Base-by-base conservation (phyloP, 2,113 vertebrate genomes). In the Labeo rohita region DNA sequence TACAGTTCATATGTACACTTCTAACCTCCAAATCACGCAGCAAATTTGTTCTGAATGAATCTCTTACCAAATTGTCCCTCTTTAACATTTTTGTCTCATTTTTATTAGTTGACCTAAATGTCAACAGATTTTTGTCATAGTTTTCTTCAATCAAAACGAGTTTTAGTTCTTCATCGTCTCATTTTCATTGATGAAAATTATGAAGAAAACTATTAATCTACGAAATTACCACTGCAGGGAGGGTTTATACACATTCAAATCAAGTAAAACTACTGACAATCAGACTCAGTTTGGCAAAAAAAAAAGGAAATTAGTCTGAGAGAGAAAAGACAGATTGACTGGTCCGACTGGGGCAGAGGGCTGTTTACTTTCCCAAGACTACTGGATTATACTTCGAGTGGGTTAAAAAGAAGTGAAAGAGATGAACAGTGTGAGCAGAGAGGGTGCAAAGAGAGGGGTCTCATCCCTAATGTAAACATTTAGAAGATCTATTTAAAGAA, bases 291-390 rank as follows among this genome's bases (percentile, higher is more conserved):
- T 16, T 63, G 34, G 36, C 4, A 63, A 43, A 15, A 11, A 11
- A 45, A 36, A 28, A 59, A 79, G 34, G 34, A 70, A 49, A 34
- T 18, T 2, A 83, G 52, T 45, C 16, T 3, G 23, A 49, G 18
- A 65, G 28, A 65, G 28, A 65, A 34, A 49, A 28, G 18, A 76
- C 36, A 45, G 54, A 84, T 54, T 49, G 80, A 52, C 10, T 68
- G 45, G 21, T 45, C 45, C 23, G 45, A 68, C 43, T 50, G 23
- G 79, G 61, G 23, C n/a, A 88, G 84, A 61, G 76, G 52, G 28
- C 15, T 84, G 90, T 94, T 94, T 92, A 91, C 91, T 92, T 93
- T 92, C 91, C 94, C 91, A 92, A 86, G 90, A 88, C 87, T 89
- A 89, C 81, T 15, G 77, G 91, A 92, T 93, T 93, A 91, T 90